Evolutionary conservation across 64 coral and sea anemone species (phyloP).

Genomic region (Acropora yongei): DNA sequence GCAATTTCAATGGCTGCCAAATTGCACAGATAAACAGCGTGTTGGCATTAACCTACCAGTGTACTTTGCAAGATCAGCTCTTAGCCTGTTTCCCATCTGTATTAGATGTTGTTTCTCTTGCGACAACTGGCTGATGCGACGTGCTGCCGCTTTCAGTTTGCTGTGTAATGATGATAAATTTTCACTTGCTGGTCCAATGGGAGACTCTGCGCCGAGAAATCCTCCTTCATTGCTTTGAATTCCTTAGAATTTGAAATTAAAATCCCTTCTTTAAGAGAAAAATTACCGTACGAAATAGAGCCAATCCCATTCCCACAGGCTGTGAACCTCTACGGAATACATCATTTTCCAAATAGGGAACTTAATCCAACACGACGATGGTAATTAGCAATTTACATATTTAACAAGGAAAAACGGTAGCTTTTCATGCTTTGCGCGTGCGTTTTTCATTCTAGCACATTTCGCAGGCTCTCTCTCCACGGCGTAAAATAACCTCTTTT

Average conservation of each 20-base stretch:
- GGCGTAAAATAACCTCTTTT: too few species aligned
- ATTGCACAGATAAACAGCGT: background rate
- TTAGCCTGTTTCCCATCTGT: slow-evolving; percentile 92
- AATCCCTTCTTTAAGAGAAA: background rate
- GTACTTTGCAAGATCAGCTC: slow-evolving; percentile 82
- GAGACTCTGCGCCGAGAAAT: background rate
- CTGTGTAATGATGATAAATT: slow-evolving; percentile 35
- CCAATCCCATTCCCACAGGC: too few species aligned
- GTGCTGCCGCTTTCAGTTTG: slow-evolving; percentile 82
- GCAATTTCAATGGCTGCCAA: background rate
- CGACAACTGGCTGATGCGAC: slow-evolving; percentile 69
- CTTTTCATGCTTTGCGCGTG: too few species aligned
- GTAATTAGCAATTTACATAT: too few species aligned
- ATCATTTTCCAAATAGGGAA: too few species aligned
- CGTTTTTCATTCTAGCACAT: too few species aligned
- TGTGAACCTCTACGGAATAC: too few species aligned
- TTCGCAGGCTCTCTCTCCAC: too few species aligned
- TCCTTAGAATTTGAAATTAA: background rate
- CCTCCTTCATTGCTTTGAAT: slow-evolving; percentile 14
- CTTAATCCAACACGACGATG: too few species aligned
- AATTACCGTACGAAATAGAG: too few species aligned
- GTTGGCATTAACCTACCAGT: slow-evolving; percentile 38
- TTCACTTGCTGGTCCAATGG: slow-evolving; percentile 17
- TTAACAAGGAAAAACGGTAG: too few species aligned
- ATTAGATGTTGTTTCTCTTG: slow-evolving; percentile 95